phyloP scores from a whole-genome alignment of 2,888 invertebrate genomes.

The Drosophila mercatorum region DNA sequence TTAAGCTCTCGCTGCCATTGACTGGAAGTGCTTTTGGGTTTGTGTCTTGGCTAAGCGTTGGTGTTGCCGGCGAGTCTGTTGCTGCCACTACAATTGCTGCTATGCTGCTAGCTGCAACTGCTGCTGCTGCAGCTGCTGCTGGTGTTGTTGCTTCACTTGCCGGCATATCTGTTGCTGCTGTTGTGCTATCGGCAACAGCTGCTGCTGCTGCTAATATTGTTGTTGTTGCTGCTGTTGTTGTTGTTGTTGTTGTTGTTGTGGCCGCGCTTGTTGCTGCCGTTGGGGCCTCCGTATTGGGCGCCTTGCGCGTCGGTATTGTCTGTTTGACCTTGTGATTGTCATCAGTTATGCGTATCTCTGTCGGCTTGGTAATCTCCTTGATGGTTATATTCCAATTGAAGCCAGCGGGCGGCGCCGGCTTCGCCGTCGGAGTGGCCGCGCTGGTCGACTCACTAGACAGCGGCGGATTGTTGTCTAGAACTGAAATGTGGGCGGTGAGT shows the following conservation, averaged over 20 bases:
- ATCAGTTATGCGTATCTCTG: conserved; percentile 84
- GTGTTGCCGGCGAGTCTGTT: conserved; percentile 32
- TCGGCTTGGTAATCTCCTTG: conserved; percentile 84
- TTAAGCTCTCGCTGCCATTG: conserved; percentile 75
- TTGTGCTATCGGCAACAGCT: conserved; percentile 21
- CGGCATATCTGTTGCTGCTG: conserved; percentile 26
- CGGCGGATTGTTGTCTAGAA: conserved; percentile 68
- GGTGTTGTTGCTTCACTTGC: conserved; percentile 26
- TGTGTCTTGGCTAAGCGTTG: conserved; percentile 59
- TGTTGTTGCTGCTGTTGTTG: conserved; percentile 28
- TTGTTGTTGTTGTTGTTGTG: too few relatives aligned
- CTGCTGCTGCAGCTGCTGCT: conserved; percentile 16
- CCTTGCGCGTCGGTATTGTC: conserved; percentile 75
- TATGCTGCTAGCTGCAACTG: conserved; percentile 19
- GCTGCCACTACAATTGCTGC: conserved; percentile 27
- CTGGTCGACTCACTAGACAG: conserved; percentile 48
- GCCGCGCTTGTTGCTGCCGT: conserved; percentile 20
- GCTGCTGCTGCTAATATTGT: conserved; percentile 16
- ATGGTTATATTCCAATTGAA: conserved; percentile 83
- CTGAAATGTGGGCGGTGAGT: conserved; percentile 22
- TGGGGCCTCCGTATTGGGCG: conserved; percentile 54
- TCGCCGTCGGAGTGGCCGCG: conserved; percentile 42
- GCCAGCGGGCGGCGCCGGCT: conserved; percentile 49
- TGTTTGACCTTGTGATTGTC: conserved; percentile 75
- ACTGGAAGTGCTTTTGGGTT: conserved; percentile 65